Conservation (phyloP, 2,888 invertebrate species). For the Hydrotaea diabolus region DNA sequence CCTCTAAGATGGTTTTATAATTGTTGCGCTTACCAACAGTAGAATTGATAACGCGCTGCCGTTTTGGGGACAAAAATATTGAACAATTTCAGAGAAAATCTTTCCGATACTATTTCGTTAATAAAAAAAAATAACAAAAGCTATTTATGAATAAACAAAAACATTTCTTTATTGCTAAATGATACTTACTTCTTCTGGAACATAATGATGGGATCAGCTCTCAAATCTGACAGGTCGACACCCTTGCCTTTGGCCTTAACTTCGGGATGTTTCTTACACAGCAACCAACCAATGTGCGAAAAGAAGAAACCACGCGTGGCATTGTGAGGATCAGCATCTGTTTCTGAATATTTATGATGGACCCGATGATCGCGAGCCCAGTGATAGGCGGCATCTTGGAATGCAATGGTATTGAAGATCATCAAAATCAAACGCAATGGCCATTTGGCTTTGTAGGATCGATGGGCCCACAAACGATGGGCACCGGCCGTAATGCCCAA, state of each 20-base stretch:
- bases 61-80: no score
- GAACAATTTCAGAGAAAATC: no score
- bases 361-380: slow-evolving; percentile 92
- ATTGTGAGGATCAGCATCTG: slow-evolving; percentile 96
- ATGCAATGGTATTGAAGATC: slow-evolving; percentile 93
- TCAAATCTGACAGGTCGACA: slow-evolving; percentile 92
- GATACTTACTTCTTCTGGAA: slow-evolving; percentile 94
- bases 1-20: no score
- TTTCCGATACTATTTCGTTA: no score
- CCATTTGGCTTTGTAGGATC: slow-evolving; percentile 96
- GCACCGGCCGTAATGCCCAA: slow-evolving; percentile 98
- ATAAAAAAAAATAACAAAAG: not conserved
- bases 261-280: slow-evolving; percentile 94
- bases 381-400: slow-evolving; percentile 91
- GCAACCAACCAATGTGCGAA: slow-evolving; percentile 96
- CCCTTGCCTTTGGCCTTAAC: slow-evolving; percentile 92
- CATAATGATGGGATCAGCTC: slow-evolving; percentile 89
- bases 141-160: no score
- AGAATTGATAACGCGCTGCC: no score
- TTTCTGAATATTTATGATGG: slow-evolving; percentile 96
- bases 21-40: no score
- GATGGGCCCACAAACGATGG: slow-evolving; percentile 97
- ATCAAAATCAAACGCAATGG: slow-evolving; percentile 91
- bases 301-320: slow-evolving; percentile 97
- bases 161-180: slow-evolving; percentile 85